These are phyloP conservation scores for Setipinna tenuifilis DNA, from an alignment of 2,797 vertebrate genomes.

Conservation along the genomic window DNA sequence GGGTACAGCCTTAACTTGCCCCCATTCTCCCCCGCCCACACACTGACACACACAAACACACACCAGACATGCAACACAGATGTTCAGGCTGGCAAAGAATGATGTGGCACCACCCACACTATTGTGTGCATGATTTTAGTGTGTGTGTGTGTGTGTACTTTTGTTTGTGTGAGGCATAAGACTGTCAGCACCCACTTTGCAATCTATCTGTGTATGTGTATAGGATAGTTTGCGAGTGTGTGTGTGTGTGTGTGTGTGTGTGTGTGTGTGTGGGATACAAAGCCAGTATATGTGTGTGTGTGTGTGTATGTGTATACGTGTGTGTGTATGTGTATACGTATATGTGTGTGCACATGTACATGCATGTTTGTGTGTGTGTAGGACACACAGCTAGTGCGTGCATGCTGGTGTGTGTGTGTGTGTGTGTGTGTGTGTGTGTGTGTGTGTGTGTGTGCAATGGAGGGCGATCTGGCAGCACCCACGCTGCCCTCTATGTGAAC, in stretches of 20 bases:
- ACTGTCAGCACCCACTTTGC: background rate
- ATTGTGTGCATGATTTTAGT: background rate
- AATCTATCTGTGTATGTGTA: background rate
- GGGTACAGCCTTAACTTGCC: background rate
- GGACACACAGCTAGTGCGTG: no score
- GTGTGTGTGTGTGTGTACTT: slow-evolving; percentile 8
- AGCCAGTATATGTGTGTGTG: background rate
- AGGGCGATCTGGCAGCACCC: background rate
- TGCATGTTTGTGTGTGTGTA: background rate
- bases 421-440: background rate
- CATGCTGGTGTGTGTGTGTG: background rate
- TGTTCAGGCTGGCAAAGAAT: background rate
- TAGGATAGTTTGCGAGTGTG: background rate
- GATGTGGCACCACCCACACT: background rate
- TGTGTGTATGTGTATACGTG: background rate
- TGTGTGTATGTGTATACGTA: background rate
- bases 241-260: background rate
- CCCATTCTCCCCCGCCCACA: background rate
- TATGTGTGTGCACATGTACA: background rate
- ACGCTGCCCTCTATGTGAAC: slow-evolving; percentile 4
- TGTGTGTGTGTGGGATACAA: background rate
- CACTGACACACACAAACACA: background rate
- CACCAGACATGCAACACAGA: background rate
- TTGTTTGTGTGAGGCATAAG: slow-evolving; percentile 1
- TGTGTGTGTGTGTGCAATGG: background rate